Evolutionary conservation across 1,140 invertebrate genomes (phyloP).

Genomic region (Rhizoglyphus robini): DNA sequence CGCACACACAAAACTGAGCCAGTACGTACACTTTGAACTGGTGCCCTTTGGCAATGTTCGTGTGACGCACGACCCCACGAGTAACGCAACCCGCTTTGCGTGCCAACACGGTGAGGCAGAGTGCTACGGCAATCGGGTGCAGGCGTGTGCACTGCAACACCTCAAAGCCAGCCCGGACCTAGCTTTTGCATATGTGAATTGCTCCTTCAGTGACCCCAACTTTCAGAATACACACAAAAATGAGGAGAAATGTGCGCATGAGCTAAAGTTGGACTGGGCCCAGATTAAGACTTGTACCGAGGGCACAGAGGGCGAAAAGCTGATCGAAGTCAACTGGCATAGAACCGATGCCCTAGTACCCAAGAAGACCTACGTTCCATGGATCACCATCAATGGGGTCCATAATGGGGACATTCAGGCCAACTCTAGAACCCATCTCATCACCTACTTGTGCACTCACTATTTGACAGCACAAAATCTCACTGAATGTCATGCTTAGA

Average conservation of each 20-base stretch:
- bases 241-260: not conserved
- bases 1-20: not conserved
- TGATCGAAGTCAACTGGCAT: not conserved
- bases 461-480: not conserved
- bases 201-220: not conserved
- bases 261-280: not conserved
- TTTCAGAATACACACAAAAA: not conserved
- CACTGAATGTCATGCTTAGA: no score
- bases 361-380: not conserved
- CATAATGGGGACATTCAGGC: not conserved
- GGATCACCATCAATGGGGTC: constrained; percentile 1
- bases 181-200: not conserved
- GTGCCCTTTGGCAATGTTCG: constrained; percentile 12
- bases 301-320: not conserved
- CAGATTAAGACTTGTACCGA: not conserved
- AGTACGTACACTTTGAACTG: not conserved
- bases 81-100: not conserved
- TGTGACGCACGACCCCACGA: not conserved
- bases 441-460: not conserved
- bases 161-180: not conserved
- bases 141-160: constrained; percentile 23
- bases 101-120: constrained; percentile 26
- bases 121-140: constrained; percentile 26
- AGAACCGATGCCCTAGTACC: not conserved
- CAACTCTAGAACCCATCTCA: not conserved